Conservation (phyloP, 64 coral and sea anemone species). For the Astreopora myriophthalma region DNA sequence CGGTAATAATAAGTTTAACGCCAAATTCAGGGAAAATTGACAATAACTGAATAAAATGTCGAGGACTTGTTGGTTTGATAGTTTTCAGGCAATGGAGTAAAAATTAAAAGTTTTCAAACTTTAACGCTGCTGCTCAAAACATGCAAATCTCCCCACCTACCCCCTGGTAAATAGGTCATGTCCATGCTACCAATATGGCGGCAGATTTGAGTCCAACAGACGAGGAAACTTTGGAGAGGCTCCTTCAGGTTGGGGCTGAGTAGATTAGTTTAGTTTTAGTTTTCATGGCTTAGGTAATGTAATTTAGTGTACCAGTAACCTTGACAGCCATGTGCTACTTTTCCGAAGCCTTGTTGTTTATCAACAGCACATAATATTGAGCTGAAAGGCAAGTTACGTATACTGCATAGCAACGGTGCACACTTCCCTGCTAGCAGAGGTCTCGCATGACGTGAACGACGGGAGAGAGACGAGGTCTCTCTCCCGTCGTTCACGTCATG, state of each 20-base stretch:
- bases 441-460: too few species aligned
- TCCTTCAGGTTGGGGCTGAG: conserved; percentile 52
- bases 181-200: conserved; percentile 68
- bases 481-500: too few species aligned
- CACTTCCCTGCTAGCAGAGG: not conserved
- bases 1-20: too few species aligned
- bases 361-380: not conserved
- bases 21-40: not conserved
- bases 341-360: not conserved
- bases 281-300: not conserved
- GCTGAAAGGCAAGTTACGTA: not conserved
- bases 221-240: conserved; percentile 41
- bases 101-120: too few species aligned
- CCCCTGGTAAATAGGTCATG: not conserved
- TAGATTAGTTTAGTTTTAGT: not conserved
- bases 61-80: too few species aligned
- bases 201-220: conserved; percentile 80
- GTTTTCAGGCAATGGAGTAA: too few species aligned
- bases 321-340: not conserved
- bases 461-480: too few species aligned
- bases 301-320: not conserved
- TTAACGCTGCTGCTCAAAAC: not conserved
- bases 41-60: too few species aligned
- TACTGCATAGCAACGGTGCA: not conserved
- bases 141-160: not conserved